Conservation (phyloP, 2,888 invertebrate genomes). For the Alviniconcha strummeri region DNA sequence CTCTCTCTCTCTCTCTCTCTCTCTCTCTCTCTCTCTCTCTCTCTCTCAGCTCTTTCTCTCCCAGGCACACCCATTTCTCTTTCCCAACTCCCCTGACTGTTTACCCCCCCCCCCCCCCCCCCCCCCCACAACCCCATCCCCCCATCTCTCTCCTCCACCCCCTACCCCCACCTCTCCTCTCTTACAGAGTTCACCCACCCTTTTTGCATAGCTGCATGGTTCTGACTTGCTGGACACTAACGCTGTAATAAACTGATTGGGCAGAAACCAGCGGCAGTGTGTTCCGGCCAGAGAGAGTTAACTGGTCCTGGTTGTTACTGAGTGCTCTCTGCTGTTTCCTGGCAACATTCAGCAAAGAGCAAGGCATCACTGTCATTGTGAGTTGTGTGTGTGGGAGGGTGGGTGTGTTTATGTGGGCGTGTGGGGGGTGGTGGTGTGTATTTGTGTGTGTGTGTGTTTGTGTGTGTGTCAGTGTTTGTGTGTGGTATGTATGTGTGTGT, state of each 20-base stretch:
- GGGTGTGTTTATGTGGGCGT: not conserved
- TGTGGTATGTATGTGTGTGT: not conserved
- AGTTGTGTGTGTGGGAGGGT: slow-evolving; percentile 63
- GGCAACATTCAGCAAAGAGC: slow-evolving; percentile 94
- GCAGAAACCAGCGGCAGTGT: not conserved
- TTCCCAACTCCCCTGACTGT: no score
- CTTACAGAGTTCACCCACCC: no score
- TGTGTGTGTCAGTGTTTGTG: not conserved
- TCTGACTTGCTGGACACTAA: not conserved
- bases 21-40: no score
- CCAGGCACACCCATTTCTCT: no score
- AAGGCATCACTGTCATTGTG: slow-evolving; percentile 92
- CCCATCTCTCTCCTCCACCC: no score
- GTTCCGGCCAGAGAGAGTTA: slow-evolving; percentile 38
- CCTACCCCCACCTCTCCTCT: no score
- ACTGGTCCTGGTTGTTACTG: slow-evolving; percentile 47
- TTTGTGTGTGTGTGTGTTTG: not conserved
- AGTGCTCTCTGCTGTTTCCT: slow-evolving; percentile 66
- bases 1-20: not conserved
- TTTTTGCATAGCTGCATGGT: not conserved
- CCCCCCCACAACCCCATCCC: no score
- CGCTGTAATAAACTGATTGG: not conserved
- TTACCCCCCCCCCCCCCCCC: no score
- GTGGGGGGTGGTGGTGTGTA: not conserved
- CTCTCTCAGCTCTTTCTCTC: no score